Percentiles rank a stretch among this genome's conserved stretches.
phyloP scores from a whole-genome alignment of 2,113 vertebrate genomes.

The Dasyurus viverrinus region DNA sequence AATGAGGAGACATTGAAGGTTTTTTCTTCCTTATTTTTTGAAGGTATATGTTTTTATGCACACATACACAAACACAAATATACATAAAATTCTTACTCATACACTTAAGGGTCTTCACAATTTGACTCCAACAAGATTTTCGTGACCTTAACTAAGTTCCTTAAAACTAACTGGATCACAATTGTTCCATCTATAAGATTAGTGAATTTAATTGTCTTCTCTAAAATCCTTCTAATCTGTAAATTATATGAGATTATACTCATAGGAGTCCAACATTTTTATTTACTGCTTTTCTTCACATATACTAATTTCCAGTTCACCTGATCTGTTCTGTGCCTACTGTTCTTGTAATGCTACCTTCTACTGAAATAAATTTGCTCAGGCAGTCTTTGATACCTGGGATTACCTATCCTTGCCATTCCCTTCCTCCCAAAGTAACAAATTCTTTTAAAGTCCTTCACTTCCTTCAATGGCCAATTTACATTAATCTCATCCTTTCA shows the following conservation, averaged over 20 bases:
- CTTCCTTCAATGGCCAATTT: background rate
- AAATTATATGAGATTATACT: background rate
- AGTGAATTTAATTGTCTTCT: background rate
- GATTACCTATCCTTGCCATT: background rate
- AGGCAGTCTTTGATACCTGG: background rate
- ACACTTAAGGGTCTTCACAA: background rate
- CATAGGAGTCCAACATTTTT: background rate
- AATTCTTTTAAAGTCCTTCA: background rate
- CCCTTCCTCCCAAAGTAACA: background rate
- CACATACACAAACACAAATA: background rate
- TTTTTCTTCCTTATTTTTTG: background rate
- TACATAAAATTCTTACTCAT: background rate
- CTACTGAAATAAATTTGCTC: background rate
- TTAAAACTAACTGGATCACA: background rate
- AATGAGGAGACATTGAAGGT: background rate
- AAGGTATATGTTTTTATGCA: background rate
- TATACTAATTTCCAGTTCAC: background rate
- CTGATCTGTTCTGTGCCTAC: background rate
- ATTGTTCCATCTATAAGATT: background rate
- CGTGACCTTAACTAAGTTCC: background rate
- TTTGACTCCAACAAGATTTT: background rate
- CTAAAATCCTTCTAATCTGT: background rate
- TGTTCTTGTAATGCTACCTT: background rate
- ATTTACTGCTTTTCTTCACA: background rate
- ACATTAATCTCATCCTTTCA: background rate